Conservation (phyloP, 2,797 vertebrate species). For the Chiroxiphia lanceolata region DNA sequence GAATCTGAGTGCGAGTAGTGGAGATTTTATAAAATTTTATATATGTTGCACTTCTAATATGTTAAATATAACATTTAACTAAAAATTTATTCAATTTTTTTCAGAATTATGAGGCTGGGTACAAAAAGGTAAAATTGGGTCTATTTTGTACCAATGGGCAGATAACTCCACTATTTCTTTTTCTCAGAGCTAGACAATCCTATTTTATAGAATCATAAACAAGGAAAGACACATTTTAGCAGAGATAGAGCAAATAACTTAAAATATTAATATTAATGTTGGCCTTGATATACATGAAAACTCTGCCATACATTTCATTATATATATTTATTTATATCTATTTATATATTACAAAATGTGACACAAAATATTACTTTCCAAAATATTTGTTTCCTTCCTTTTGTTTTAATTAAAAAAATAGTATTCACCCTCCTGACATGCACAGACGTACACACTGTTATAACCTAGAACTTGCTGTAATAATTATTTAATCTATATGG, state of each 20-base stretch:
- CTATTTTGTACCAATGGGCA: not conserved
- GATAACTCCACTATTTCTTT: not conserved
- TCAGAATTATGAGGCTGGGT: not conserved
- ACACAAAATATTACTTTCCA: not conserved
- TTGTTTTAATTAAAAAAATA: not conserved
- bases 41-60: not conserved
- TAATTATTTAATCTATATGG: not conserved
- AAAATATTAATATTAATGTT: not conserved
- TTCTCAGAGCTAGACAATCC: not conserved
- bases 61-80: not conserved
- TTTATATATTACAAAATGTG: not conserved
- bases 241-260: not conserved
- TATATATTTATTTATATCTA: not conserved
- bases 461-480: not conserved
- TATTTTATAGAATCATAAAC: not conserved
- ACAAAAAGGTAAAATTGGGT: not conserved
- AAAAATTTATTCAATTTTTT: not conserved
- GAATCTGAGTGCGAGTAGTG: not conserved
- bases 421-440: not conserved
- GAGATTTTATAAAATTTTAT: not conserved
- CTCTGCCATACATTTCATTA: not conserved
- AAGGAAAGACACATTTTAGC: not conserved
- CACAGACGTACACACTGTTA: no score
- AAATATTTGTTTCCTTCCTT: not conserved
- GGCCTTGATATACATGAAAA: not conserved